These are phyloP conservation scores for Bombus sibiricus DNA, from an alignment of 1,140 invertebrate genomes.

Conservation along the genomic window DNA sequence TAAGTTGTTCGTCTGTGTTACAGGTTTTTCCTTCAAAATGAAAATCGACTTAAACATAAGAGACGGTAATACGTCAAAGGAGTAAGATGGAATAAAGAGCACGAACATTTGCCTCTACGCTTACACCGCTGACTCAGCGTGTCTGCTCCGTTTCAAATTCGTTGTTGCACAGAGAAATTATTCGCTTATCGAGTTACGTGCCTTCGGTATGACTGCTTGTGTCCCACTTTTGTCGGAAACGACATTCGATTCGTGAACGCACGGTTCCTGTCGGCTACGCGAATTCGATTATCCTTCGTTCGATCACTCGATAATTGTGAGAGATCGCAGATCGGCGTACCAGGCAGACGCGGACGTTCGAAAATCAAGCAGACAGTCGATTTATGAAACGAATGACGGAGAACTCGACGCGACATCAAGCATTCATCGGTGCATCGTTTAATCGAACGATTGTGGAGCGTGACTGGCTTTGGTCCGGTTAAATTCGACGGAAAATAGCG, in stretches of 20 bases:
- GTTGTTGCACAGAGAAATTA: constrained; percentile 36
- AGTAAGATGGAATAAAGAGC: not conserved
- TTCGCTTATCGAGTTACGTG: constrained; percentile 41
- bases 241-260: constrained; percentile 24
- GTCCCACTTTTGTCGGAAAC: constrained; percentile 23
- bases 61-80: constrained; percentile 10
- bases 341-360: not conserved
- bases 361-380: constrained; percentile 28
- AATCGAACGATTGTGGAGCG: constrained; percentile 9
- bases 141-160: constrained; percentile 16
- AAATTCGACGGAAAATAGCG: constrained; percentile 41
- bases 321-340: not conserved
- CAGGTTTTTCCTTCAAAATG: not conserved
- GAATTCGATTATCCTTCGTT: constrained; percentile 64
- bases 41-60: constrained; percentile 5
- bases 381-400: constrained; percentile 28
- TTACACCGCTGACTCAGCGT: constrained; percentile 20
- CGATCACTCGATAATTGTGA: constrained; percentile 27
- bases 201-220: constrained; percentile 5
- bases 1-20: no score
- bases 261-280: constrained; percentile 13
- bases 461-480: not conserved
- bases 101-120: not conserved
- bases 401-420: constrained; percentile 16
- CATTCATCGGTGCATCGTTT: constrained; percentile 32